Conservation (phyloP, 2,888 invertebrate genomes). For the Torymus aiolomorphi region DNA sequence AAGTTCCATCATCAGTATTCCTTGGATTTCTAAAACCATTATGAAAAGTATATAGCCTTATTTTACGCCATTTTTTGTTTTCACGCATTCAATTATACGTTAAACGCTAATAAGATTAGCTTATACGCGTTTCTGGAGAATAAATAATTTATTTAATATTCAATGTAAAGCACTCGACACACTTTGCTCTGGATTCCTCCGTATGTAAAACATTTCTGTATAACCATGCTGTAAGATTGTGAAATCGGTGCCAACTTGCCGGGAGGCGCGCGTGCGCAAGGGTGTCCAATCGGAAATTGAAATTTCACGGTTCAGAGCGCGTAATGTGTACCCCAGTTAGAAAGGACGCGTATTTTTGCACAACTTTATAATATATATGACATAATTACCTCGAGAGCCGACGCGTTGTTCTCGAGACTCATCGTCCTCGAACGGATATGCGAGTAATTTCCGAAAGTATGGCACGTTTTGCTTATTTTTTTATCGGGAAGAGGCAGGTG, state of each 20-base stretch:
- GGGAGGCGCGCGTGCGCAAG: background rate
- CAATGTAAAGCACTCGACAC: no score
- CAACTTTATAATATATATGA: background rate
- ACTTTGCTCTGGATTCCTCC: no score
- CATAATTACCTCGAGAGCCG: conserved; percentile 13
- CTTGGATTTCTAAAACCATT: no score
- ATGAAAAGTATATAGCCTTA: no score
- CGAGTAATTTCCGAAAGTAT: conserved; percentile 23
- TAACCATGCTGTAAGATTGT: background rate
- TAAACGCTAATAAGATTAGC: no score
- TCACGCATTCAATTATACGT: no score
- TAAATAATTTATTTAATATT: no score
- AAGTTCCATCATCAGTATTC: no score
- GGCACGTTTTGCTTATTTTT: conserved; percentile 5
- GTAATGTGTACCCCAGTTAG: conserved; percentile 53
- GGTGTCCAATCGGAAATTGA: conserved; percentile 46
- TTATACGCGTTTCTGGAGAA: no score
- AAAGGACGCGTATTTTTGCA: conserved; percentile 6
- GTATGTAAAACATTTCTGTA: no score
- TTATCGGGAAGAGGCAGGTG: conserved; percentile 21
- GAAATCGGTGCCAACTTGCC: conserved; percentile 32
- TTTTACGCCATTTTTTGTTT: no score
- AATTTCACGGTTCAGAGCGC: conserved; percentile 55
- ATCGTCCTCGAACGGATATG: conserved; percentile 2
- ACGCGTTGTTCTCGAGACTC: conserved; percentile 1